Evolutionary conservation across 2,888 invertebrate species (phyloP), one percentile per base, ranked within the genome.

Genomic region (Eupithecia abbreviata): DNA sequence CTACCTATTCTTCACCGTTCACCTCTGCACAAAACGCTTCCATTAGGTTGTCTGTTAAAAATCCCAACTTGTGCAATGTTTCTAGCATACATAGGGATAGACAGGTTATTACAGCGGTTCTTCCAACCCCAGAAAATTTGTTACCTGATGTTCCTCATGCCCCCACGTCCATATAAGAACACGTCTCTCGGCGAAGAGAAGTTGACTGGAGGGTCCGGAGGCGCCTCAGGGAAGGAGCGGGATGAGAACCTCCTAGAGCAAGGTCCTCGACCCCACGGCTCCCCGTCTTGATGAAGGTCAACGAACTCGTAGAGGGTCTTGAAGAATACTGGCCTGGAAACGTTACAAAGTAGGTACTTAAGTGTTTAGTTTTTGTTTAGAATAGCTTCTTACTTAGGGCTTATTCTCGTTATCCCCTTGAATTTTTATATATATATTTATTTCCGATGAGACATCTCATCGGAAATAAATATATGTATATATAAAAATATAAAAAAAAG

Each of bases 291-390:
- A 85, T 98, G 97, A 10, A 98, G 94, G 89, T 98, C 98, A 66
- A 98, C 98, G 87, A 98, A 98, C 90, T 98, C 98, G 91, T 98
- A 98, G 45, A 98, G 96, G 0, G 98, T 97, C 88, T 97, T 97
- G 89, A 98, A 98, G 84, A 97, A 96, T 70, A 98, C 96, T 0
- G 98, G 98, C 85, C 98, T 98, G 89, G 62, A 90, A 91, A 49
- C 69, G 73, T 72, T n/a, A 73, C 15, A 42, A 9, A 42, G 42
- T 30, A 30, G 30, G 30, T 15, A 13, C 12, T 18, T n/a, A 15
- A 30, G 42, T 66, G 13, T 66, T 15, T 3, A 42, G 55, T 3
- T 18, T 51, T 18, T 18, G 55, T 18, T 18, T 9, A 9, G 55
- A 18, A 58, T 15, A 15, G 2, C 12, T 1, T 9, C 9, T 12